These are phyloP conservation scores for Hemaris fuciformis DNA, from an alignment of 2,888 invertebrate genomes.

Conservation along the genomic window DNA sequence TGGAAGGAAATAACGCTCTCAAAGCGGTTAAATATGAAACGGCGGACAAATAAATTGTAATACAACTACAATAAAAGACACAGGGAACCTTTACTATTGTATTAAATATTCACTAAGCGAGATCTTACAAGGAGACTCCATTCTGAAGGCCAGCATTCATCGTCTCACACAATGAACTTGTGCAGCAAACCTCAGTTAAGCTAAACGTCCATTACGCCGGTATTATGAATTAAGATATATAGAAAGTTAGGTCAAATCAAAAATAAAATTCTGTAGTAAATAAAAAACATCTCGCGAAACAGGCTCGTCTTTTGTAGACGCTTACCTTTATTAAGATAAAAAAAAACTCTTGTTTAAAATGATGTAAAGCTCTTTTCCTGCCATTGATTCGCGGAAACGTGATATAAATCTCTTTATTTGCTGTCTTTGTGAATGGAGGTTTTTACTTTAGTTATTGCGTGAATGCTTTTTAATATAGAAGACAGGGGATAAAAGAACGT, in stretches of 20 bases:
- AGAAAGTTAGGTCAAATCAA: no score
- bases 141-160: slow-evolving; percentile 24
- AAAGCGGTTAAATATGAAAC: background rate
- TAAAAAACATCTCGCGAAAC: background rate
- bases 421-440: background rate
- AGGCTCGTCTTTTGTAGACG: background rate
- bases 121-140: slow-evolving; percentile 2
- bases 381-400: slow-evolving; percentile 21
- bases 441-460: background rate
- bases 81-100: background rate
- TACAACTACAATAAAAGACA: slow-evolving; percentile 6
- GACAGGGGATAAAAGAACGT: no score
- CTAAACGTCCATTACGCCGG: background rate
- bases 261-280: no score
- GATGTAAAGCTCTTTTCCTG: slow-evolving; percentile 24
- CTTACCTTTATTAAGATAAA: slow-evolving; percentile 30
- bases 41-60: background rate
- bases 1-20: background rate
- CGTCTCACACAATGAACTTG: slow-evolving; percentile 35
- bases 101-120: background rate
- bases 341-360: slow-evolving; percentile 37
- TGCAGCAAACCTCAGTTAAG: slow-evolving; percentile 11
- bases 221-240: background rate
- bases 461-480: background rate
- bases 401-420: slow-evolving; percentile 5